Evolutionary conservation across 2,888 invertebrate genomes (phyloP), one percentile per base, ranked within the genome.

Genomic region (Nowickia ferox): DNA sequence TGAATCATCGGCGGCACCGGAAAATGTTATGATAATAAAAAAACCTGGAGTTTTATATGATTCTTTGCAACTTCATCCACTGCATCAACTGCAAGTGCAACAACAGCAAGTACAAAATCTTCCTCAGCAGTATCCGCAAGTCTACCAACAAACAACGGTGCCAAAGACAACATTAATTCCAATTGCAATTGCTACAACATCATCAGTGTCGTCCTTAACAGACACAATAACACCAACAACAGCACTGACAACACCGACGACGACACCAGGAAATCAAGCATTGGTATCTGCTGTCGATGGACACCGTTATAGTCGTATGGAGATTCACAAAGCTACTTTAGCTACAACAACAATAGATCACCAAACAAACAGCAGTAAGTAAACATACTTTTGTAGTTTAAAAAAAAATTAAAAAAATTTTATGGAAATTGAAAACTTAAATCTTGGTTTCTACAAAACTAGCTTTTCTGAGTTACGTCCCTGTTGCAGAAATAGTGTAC

Each of bases 251-350:
- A n/a, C 72, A 72, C n/a, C 48, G n/a, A 53, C 59, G 66, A 1
- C 71, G 68, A 30, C 82, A 78, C 65, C 87, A 87, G 38, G 84
- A 84, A 61, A 87, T 84, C 42, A 87, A 84, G 1, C 84, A 76
- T 53, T 76, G 59, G 40, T 68, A 75, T 76, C 80, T 61, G 87
- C 89, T 48, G 92, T 92, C 22, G 92, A 92, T 79, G 92, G 92
- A 0, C 91, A 91, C 78, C 88, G 87, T 42, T 89, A 87, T 79
- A 92, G 92, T 80, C 90, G 92, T 66, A 92, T 92, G 92, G 92
- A 92, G 82, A 88, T 92, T 83, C 91, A 92, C 85, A 92, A 92
- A 88, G 92, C 92, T 30, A 91, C 89, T 77, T 86, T 92, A 77
- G 92, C 92, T 44, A 90, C 90, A 53, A 88, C 91, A 76, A 90